phyloP scores from a whole-genome alignment of 1,140 invertebrate genomes.

The Cotesia vestalis region DNA sequence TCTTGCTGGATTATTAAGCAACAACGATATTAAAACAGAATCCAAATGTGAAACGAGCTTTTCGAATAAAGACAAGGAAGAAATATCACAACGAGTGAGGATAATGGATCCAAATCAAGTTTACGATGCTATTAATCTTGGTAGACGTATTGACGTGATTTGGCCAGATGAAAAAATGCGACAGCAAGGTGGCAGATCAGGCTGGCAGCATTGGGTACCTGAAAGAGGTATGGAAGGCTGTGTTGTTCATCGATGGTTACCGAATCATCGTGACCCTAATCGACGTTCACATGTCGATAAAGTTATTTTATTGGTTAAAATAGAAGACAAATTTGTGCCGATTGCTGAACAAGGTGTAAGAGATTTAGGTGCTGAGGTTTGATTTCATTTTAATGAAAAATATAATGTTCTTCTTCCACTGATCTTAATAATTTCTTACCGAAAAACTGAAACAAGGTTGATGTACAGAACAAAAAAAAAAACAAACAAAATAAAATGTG shows the following conservation, averaged over 20 bases:
- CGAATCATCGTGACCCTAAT: constrained; percentile 85
- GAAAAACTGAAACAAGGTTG: constrained; percentile 3
- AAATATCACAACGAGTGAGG: constrained; percentile 69
- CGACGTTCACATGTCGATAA: constrained; percentile 89
- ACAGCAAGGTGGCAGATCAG: constrained; percentile 81
- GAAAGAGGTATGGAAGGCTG: constrained; percentile 88
- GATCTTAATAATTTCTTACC: constrained; percentile 18
- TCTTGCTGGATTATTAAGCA: constrained; percentile 77
- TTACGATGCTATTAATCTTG: constrained; percentile 90
- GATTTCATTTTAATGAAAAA: constrained; percentile 32
- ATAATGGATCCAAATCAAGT: constrained; percentile 81
- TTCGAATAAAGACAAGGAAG: constrained; percentile 66
- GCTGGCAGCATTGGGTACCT: constrained; percentile 91
- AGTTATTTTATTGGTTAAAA: constrained; percentile 89
- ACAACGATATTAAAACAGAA: constrained; percentile 59
- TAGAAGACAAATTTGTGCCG: constrained; percentile 91
- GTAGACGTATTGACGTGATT: constrained; percentile 86
- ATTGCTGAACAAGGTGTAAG: constrained; percentile 89
- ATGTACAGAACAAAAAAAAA: constrained; percentile 21
- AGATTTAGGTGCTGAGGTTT: constrained; percentile 79
- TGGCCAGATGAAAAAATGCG: constrained; percentile 92
- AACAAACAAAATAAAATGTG: constrained; percentile 16
- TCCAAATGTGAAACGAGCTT: constrained; percentile 63
- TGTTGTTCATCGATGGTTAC: constrained; percentile 91
- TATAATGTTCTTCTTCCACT: background rate